phyloP scores from a whole-genome alignment of 2,113 vertebrate genomes.

The Bagarius yarrelli region DNA sequence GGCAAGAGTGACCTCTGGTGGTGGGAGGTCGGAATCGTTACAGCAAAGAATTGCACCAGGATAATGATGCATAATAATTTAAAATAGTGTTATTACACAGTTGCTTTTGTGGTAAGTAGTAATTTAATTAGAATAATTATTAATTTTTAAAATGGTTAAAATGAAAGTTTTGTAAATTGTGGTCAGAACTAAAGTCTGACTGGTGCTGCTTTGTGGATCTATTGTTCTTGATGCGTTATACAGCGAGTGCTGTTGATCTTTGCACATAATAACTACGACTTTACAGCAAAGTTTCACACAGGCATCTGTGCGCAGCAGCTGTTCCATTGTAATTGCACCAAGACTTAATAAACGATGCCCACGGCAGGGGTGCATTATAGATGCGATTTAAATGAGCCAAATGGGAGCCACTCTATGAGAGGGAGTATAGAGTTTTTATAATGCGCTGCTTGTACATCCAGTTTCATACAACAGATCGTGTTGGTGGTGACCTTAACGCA shows the following conservation, averaged over 20 bases:
- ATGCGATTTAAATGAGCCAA: slow-evolving; percentile 55
- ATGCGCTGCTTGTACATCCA: background rate
- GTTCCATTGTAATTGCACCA: slow-evolving; percentile 67
- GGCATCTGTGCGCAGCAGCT: slow-evolving; percentile 71
- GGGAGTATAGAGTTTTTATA: slow-evolving; percentile 42
- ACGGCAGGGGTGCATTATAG: slow-evolving; percentile 60
- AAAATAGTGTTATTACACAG: too few species aligned
- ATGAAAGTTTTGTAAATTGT: too few species aligned
- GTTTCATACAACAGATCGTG: background rate
- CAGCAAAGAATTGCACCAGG: too few species aligned
- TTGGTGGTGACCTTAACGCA: background rate
- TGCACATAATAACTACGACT: slow-evolving; percentile 58
- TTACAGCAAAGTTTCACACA: slow-evolving; percentile 61
- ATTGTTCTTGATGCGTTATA: slow-evolving; percentile 31
- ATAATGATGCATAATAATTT: too few species aligned
- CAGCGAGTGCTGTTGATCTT: slow-evolving; percentile 61
- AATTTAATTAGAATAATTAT: too few species aligned
- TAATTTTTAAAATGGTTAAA: too few species aligned
- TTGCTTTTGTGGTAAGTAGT: too few species aligned
- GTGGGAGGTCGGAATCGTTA: too few species aligned
- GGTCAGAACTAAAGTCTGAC: too few species aligned
- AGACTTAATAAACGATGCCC: slow-evolving; percentile 67
- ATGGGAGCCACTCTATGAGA: slow-evolving; percentile 43
- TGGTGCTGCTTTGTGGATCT: background rate
- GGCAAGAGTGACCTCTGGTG: too few species aligned